Percentiles rank a stretch among this genome's conserved stretches.
Evolutionary conservation across 1,140 invertebrate genomes (phyloP).

Genomic region (Lerema accius): DNA sequence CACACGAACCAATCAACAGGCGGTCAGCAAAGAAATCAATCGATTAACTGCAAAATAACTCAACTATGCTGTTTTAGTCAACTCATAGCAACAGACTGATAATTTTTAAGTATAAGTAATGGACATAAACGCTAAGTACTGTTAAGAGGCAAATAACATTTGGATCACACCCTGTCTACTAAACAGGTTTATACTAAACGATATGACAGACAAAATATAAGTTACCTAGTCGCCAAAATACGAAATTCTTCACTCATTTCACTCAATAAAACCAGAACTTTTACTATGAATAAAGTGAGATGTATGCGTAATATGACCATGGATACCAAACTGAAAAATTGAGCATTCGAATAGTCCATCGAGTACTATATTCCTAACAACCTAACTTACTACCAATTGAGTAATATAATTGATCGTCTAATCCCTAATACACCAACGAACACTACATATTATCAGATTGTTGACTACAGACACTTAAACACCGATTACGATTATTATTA

Average conservation of each 20-base stretch:
- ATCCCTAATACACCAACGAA: not conserved
- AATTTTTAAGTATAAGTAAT: not conserved
- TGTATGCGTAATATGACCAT: not conserved
- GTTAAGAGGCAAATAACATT: conserved; percentile 25
- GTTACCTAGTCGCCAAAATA: too few relatives aligned
- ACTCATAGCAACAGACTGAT: not conserved
- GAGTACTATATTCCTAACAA: conserved; percentile 1
- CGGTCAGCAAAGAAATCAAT: not conserved
- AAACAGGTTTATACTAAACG: not conserved
- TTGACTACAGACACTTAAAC: not conserved
- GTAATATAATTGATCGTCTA: not conserved
- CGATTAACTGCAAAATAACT: not conserved
- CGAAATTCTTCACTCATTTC: not conserved
- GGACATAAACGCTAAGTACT: conserved; percentile 25
- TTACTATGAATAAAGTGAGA: too few relatives aligned
- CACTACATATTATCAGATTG: not conserved
- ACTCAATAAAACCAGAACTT: conserved; percentile 9
- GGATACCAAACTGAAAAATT: not conserved
- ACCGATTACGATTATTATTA: not conserved
- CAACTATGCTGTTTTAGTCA: not conserved
- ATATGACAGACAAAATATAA: not conserved
- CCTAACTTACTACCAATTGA: conserved; percentile 3
- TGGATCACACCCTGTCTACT: not conserved
- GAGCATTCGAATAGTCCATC: not conserved
- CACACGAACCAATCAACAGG: conserved; percentile 7